Evolutionary conservation across 2,797 vertebrate species (phyloP).

Genomic region (Sebastes hopkinsi): DNA sequence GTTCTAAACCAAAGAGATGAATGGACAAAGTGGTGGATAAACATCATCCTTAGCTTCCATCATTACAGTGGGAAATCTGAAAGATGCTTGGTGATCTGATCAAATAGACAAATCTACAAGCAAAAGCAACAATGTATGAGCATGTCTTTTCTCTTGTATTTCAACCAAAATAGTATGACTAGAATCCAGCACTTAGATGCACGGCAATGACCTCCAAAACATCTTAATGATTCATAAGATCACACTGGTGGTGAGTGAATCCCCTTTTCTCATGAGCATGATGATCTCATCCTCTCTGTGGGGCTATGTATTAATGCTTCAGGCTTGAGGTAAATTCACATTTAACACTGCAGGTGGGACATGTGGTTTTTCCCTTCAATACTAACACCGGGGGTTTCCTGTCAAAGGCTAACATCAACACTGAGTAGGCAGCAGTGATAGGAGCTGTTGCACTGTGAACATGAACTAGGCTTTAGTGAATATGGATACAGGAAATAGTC

Average conservation of each 20-base stretch:
- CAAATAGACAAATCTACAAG: not conserved
- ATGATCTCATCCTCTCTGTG: constrained; percentile 61
- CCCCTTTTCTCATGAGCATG: constrained; percentile 33
- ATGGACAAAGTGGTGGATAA: not conserved
- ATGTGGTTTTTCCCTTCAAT: constrained; percentile 11
- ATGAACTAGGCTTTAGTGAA: not conserved
- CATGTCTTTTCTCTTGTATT: not conserved
- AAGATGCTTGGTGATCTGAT: not conserved
- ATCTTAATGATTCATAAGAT: constrained; percentile 47
- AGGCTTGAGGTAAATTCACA: constrained; percentile 34
- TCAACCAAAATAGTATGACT: constrained; percentile 4
- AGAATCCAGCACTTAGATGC: not conserved
- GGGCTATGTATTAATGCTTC: constrained; percentile 34
- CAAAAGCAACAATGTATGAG: not conserved
- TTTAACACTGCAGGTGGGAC: constrained; percentile 13
- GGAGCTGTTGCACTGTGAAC: not conserved
- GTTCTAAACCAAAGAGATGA: not conserved
- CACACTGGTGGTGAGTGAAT: constrained; percentile 39
- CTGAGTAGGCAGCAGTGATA: constrained; percentile 7
- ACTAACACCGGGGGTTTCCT: constrained; percentile 17
- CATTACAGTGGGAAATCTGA: not conserved
- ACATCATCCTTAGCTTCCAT: not conserved
- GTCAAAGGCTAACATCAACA: constrained; percentile 28
- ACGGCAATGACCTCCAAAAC: constrained; percentile 4
- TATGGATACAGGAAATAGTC: constrained; percentile 1